A percentile compares a stretch with the other conserved stretches of the same genome.
These are phyloP conservation scores for Plotosus lineatus DNA, from an alignment of 2,113 vertebrate genomes.

Conservation along the genomic window DNA sequence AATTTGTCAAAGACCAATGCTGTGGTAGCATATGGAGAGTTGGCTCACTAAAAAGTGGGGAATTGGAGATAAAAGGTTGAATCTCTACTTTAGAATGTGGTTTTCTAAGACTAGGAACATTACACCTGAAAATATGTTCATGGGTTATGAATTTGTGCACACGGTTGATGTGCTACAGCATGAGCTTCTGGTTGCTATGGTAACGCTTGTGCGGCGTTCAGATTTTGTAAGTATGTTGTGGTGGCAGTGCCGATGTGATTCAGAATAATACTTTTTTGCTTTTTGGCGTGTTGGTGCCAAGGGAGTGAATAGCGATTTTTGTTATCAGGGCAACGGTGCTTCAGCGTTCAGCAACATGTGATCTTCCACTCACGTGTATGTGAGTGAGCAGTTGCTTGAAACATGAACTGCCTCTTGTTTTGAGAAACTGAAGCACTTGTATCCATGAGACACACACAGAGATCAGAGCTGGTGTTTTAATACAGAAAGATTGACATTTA, in stretches of 20 bases:
- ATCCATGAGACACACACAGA: background rate
- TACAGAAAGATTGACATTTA: background rate
- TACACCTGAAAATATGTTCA: too few relatives aligned
- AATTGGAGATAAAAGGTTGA: too few relatives aligned
- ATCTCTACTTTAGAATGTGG: too few relatives aligned
- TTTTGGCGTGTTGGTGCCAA: too few relatives aligned
- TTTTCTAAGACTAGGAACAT: too few relatives aligned
- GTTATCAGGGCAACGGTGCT: background rate
- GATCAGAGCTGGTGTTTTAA: background rate
- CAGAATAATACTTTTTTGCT: background rate
- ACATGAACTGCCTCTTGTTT: background rate
- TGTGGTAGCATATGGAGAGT: too few relatives aligned
- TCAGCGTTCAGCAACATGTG: background rate
- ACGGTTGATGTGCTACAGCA: background rate
- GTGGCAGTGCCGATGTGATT: background rate
- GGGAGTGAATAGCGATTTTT: background rate
- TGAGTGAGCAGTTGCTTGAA: background rate
- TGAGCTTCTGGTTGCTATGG: background rate
- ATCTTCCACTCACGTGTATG: background rate
- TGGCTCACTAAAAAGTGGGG: too few relatives aligned
- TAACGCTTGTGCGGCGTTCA: background rate
- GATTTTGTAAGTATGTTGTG: background rate
- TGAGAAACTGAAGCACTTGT: background rate
- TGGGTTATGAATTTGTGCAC: background rate
- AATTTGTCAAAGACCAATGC: too few relatives aligned